Base-by-base conservation (phyloP, 2,888 invertebrate species). In the Synanthedon formicaeformis region DNA sequence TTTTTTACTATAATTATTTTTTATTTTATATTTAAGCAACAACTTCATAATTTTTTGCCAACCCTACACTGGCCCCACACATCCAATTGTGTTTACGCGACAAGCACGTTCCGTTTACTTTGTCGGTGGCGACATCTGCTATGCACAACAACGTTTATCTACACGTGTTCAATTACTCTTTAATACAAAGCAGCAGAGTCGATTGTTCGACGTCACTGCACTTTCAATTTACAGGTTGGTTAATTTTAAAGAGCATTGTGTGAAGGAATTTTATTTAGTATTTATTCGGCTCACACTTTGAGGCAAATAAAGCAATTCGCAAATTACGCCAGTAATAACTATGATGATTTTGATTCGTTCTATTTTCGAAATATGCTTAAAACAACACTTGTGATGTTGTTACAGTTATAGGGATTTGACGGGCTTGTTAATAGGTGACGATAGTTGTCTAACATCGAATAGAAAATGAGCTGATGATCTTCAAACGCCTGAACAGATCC, bases 51-150 rank as follows among this genome's bases (percentile, higher is more conserved):
- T 1, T 34, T 34, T 34, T 34, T 45, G 45, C 6, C 45, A 45
- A 45, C 45, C 49, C 23, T 18, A 49, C n/a, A 40, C 5, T 70
- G 82, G 83, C 83, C 83, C 83, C 86, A 85, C 86, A 83, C 83
- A 78, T 78, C 71, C 80, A 73, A 58, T 60, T 64, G 62, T 87
- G 86, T 87, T 87, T 86, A 86, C 73, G 71, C 73, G 73, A 72
- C 74, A 68, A 73, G 83, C 86, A 87, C 86, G 86, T 83, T 73
- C 83, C 66, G 66, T 72, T 79, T 83, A 86, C 86, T 82, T 84
- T 87, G 86, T 87, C 86, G 85, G 74, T 60, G 62, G 73, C 75
- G 77, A 80, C 84, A 85, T 83, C 81, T 80, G 81, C 71, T 64
- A 53, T 56, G 55, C 57, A 59, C 57, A 57, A 54, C 51, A 23